Percentiles rank a stretch among this genome's conserved stretches.
Conservation (phyloP, 2,113 vertebrate species). For the Corythoichthys intestinalis region DNA sequence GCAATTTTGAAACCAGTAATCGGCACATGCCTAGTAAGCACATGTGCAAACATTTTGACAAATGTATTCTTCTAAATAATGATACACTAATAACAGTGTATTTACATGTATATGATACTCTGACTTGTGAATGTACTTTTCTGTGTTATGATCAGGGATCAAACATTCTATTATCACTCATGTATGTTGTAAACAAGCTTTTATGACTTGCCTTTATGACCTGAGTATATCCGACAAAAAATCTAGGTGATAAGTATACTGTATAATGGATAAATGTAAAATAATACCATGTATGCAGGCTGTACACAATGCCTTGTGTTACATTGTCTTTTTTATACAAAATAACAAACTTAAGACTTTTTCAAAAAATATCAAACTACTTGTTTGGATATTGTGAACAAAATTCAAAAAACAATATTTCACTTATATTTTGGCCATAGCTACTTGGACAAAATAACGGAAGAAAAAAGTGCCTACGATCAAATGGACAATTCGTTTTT, state of each 20-base stretch:
- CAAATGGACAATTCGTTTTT: slow-evolving; percentile 66
- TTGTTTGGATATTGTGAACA: slow-evolving; percentile 19
- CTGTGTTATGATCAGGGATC: too few species aligned
- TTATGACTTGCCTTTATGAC: too few species aligned
- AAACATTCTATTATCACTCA: too few species aligned
- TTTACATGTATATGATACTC: too few species aligned
- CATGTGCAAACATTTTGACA: too few species aligned
- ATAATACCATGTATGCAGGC: not conserved
- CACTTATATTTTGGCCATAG: slow-evolving; percentile 38
- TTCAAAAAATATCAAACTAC: slow-evolving; percentile 13
- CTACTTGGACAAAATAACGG: slow-evolving; percentile 57
- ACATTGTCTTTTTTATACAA: not conserved
- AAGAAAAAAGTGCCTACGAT: slow-evolving; percentile 55
- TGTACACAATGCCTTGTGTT: slow-evolving; percentile 1
- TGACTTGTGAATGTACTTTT: too few species aligned
- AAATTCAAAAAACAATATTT: slow-evolving; percentile 43
- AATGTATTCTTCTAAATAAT: too few species aligned
- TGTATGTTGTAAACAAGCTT: too few species aligned
- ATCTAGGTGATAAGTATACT: not conserved
- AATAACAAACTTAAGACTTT: not conserved
- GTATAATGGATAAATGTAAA: slow-evolving; percentile 5
- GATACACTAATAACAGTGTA: too few species aligned
- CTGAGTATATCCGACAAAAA: too few species aligned
- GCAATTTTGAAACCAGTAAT: too few species aligned
- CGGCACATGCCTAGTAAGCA: too few species aligned